Evolutionary conservation across 2,888 invertebrate species (phyloP).

Genomic region (Netelia virgata): DNA sequence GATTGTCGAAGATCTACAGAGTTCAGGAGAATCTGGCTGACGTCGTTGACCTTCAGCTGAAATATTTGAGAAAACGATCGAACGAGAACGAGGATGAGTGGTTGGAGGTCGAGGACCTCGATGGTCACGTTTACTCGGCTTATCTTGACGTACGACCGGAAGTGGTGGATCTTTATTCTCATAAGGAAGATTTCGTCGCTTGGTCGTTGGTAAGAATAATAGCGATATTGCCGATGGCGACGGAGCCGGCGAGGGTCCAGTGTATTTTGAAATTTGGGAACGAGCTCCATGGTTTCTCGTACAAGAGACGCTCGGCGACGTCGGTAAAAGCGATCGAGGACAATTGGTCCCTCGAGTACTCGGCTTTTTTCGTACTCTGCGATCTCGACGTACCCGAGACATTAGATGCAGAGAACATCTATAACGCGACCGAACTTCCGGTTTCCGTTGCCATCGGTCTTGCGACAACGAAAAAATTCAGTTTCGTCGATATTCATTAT

Average conservation of each 20-base stretch:
- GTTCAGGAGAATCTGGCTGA: conserved; percentile 59
- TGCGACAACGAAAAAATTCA: not conserved
- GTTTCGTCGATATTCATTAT: conserved; percentile 69
- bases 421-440: conserved; percentile 63
- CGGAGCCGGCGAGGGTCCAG: conserved; percentile 41
- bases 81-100: conserved; percentile 61
- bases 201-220: conserved; percentile 71
- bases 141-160: conserved; percentile 84
- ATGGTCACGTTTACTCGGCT: conserved; percentile 83
- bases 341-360: conserved; percentile 85
- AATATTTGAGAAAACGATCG: conserved; percentile 58
- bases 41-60: conserved; percentile 62
- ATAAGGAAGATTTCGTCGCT: conserved; percentile 19
- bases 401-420: conserved; percentile 42
- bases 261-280: conserved; percentile 71
- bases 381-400: conserved; percentile 75
- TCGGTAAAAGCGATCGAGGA: conserved; percentile 84
- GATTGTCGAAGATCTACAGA: conserved; percentile 56
- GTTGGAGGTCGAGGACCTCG: conserved; percentile 54
- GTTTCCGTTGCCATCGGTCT: conserved; percentile 61
- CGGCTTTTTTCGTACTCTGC: conserved; percentile 84
- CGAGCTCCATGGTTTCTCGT: conserved; percentile 8
- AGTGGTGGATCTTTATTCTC: conserved; percentile 71
- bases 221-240: conserved; percentile 68
- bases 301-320: conserved; percentile 79